A percentile compares a stretch with the other conserved stretches of the same genome.
Conservation (phyloP, 2,113 vertebrate genomes). For the Otocyon megalotis region DNA sequence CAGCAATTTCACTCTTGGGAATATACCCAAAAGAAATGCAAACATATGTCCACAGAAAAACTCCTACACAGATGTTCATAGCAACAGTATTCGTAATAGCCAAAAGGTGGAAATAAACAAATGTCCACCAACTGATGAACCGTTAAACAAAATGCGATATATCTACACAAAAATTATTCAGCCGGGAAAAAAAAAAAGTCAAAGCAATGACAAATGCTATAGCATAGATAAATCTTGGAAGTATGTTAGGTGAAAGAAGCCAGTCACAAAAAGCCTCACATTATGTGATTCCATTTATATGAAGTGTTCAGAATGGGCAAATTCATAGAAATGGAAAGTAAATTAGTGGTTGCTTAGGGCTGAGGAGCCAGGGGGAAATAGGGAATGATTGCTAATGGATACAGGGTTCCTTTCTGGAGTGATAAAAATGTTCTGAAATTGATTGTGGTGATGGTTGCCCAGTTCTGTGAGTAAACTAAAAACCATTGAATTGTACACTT, state of each 20-base stretch:
- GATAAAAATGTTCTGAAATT: not conserved
- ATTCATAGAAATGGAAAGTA: not conserved
- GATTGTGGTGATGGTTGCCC: not conserved
- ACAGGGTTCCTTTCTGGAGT: not conserved
- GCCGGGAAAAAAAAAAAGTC: not conserved
- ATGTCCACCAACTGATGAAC: not conserved
- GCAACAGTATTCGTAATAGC: not conserved
- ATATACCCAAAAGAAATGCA: not conserved
- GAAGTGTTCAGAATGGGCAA: not conserved
- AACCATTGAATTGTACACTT: not conserved
- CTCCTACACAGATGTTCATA: not conserved
- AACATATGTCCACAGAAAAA: not conserved
- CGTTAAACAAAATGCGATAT: not conserved
- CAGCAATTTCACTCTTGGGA: not conserved
- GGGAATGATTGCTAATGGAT: not conserved
- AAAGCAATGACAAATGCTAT: not conserved
- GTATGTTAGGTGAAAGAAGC: not conserved
- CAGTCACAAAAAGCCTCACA: not conserved
- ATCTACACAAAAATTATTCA: not conserved
- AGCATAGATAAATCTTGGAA: not conserved
- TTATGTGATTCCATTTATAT: not conserved
- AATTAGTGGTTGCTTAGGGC: not conserved
- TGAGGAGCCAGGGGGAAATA: accelerated
- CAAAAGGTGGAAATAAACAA: not conserved
- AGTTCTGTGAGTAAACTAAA: not conserved